phyloP scores from a whole-genome alignment of 2,113 vertebrate species.

The Scomber japonicus region DNA sequence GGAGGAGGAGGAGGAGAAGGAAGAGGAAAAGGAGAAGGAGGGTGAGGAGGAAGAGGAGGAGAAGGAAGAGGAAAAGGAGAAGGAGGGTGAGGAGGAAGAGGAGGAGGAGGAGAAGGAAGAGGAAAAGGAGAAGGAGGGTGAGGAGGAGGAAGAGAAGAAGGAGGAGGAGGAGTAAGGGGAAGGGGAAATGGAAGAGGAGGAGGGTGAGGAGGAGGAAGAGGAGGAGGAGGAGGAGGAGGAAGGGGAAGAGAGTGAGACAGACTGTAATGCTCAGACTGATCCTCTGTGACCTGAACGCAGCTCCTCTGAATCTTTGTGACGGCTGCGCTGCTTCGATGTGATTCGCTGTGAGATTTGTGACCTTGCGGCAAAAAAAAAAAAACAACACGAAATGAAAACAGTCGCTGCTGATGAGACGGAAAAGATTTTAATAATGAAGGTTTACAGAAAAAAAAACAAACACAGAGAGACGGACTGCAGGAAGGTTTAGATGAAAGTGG shows the following conservation, averaged over 20 bases:
- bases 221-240: too few species aligned
- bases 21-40: too few species aligned
- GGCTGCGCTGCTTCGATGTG: neutral
- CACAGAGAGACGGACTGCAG: neutral
- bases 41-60: too few species aligned
- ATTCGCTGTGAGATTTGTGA: neutral
- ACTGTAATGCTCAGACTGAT: neutral
- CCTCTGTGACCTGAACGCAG: neutral
- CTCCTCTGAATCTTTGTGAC: conserved; percentile 11
- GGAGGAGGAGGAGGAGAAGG: too few species aligned
- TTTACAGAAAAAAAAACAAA: neutral
- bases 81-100: too few species aligned
- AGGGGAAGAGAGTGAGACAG: neutral
- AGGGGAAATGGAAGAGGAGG: too few species aligned
- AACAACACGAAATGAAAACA: neutral
- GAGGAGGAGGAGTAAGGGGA: too few species aligned
- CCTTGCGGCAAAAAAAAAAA: neutral
- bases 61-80: too few species aligned
- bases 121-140: too few species aligned
- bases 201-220: too few species aligned
- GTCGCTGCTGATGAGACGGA: conserved; percentile 9
- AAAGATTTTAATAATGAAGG: conserved; percentile 30
- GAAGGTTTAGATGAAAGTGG: neutral
- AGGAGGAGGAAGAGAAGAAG: too few species aligned
- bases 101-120: too few species aligned